Evolutionary conservation across 30 jellyfish, hydroid and myxozoan species (phyloP).

Genomic region (Catostylus mosaicus): DNA sequence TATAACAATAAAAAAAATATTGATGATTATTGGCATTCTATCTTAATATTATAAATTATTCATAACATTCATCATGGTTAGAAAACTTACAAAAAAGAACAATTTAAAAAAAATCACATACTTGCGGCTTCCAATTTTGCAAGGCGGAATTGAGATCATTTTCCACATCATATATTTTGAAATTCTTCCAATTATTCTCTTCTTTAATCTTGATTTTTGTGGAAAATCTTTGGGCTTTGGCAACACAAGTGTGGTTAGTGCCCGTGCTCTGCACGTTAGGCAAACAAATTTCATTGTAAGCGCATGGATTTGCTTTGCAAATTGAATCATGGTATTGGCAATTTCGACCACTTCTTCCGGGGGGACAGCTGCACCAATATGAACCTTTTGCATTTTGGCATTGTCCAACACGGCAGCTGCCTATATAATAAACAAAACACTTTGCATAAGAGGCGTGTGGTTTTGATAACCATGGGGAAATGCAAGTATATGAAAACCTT

Average conservation of each 20-base stretch:
- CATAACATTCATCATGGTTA: no score
- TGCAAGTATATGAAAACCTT: no score
- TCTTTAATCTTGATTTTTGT: conserved; percentile 9
- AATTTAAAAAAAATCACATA: neutral
- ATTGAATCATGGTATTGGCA: conserved; percentile 64
- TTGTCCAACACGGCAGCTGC: conserved; percentile 47
- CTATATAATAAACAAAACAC: neutral
- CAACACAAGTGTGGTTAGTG: conserved; percentile 24
- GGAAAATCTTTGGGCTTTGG: conserved; percentile 33
- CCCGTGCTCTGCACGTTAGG: neutral
- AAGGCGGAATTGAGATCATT: conserved; percentile 40
- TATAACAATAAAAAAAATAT: no score
- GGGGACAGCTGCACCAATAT: conserved; percentile 82
- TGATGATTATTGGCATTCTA: no score
- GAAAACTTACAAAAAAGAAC: neutral
- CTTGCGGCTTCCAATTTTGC: conserved; percentile 16
- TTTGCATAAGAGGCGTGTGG: no score
- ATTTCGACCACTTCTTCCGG: conserved; percentile 73
- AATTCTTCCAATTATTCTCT: conserved; percentile 19
- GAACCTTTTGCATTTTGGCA: conserved; percentile 83
- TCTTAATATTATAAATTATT: no score
- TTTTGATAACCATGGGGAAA: no score
- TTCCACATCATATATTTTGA: conserved; percentile 47
- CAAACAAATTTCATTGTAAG: conserved; percentile 14
- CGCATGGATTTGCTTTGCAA: conserved; percentile 76